Evolutionary conservation across 2,888 invertebrate species (phyloP).

Genomic region (Limenitis camilla): DNA sequence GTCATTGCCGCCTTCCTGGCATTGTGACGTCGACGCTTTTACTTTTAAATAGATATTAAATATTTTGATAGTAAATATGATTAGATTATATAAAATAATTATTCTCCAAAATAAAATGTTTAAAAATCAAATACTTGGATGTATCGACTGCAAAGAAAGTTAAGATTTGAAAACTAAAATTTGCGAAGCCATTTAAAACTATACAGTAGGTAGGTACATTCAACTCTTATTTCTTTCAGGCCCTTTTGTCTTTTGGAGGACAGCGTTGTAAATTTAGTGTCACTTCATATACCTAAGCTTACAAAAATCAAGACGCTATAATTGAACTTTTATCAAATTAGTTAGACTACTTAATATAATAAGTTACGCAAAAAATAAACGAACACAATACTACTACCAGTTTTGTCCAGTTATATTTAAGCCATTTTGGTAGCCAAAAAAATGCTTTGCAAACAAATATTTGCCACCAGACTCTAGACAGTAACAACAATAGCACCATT

Average conservation of each 20-base stretch:
- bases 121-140: neutral
- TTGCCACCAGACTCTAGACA: constrained; percentile 34
- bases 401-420: no score
- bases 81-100: neutral
- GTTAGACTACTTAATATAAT: no score
- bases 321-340: no score
- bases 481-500: constrained; percentile 64
- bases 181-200: neutral
- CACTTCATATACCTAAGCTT: no score
- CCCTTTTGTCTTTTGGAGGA: no score
- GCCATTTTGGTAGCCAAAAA: no score
- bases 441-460: neutral
- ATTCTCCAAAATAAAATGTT: neutral
- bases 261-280: no score
- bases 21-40: constrained; percentile 26
- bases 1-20: constrained; percentile 28
- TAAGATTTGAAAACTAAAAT: neutral
- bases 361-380: no score
- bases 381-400: no score
- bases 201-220: no score
- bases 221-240: no score
- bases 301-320: no score
- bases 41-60: neutral
- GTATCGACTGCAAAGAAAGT: neutral
- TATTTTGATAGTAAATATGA: neutral